phyloP scores from a whole-genome alignment of 1,140 invertebrate species.

The Halictus rubicundus region DNA sequence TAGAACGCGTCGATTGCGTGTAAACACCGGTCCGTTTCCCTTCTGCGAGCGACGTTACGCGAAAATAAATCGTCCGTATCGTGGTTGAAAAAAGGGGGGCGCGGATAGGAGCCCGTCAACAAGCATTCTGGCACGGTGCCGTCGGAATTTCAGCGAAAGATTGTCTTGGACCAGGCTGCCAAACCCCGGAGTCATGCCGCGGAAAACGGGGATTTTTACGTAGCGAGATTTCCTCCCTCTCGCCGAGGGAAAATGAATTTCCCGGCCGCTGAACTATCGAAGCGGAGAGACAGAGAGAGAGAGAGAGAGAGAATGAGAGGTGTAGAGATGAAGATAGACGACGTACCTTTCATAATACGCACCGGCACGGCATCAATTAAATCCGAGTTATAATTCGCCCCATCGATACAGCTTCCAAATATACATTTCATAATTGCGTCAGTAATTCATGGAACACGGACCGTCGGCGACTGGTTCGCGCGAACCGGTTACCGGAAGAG shows the following conservation, averaged over 20 bases:
- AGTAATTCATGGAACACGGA: neutral
- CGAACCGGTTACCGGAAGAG: neutral
- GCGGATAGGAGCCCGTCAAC: slow-evolving; percentile 35
- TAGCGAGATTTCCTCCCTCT: neutral
- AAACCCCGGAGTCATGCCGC: slow-evolving; percentile 34
- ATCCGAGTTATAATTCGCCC: neutral
- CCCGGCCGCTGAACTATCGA: too few species aligned
- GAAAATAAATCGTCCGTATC: slow-evolving; percentile 34
- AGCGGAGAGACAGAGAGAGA: neutral
- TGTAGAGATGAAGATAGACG: too few species aligned
- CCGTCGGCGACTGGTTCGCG: neutral
- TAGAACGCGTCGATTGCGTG: too few species aligned
- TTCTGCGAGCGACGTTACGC: slow-evolving; percentile 1
- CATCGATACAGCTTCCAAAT: neutral
- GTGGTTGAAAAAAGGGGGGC: slow-evolving; percentile 4
- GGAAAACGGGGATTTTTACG: slow-evolving; percentile 34
- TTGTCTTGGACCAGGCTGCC: slow-evolving; percentile 39
- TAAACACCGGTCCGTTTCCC: too few species aligned
- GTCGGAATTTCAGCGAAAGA: slow-evolving; percentile 32
- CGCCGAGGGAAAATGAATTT: slow-evolving; percentile 22
- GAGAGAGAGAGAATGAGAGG: too few species aligned
- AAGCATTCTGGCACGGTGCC: slow-evolving; percentile 43
- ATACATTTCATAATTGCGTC: neutral
- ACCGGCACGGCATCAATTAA: neutral
- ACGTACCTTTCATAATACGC: neutral